A percentile compares a stretch with the other conserved stretches of the same genome.
Conservation (phyloP, 1,140 invertebrate genomes). For the Brachionus paranguensis region DNA sequence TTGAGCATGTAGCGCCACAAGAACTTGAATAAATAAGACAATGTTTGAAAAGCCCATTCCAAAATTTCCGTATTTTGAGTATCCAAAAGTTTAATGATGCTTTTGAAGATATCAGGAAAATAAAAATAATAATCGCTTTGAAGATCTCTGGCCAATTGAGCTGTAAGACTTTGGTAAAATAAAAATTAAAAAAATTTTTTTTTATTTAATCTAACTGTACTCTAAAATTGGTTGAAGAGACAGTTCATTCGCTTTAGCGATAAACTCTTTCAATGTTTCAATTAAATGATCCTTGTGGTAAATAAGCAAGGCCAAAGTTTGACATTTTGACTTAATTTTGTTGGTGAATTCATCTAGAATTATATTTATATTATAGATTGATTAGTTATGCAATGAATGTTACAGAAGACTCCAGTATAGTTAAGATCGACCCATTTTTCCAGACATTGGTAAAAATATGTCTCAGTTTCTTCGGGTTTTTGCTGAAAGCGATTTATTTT, state of each 20-base stretch:
- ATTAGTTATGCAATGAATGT: neutral
- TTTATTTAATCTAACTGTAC: neutral
- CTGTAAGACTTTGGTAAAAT: slow-evolving; percentile 65
- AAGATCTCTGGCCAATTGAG: slow-evolving; percentile 75
- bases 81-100: slow-evolving; percentile 65
- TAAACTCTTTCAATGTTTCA: neutral
- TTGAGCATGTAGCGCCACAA: slow-evolving; percentile 72
- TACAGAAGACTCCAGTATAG: slow-evolving; percentile 70
- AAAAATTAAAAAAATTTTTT: slow-evolving; percentile 1
- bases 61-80: slow-evolving; percentile 72
- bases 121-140: slow-evolving; percentile 76
- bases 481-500: slow-evolving; percentile 61
- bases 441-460: slow-evolving; percentile 72
- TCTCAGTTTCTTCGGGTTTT: slow-evolving; percentile 62
- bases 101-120: slow-evolving; percentile 65
- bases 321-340: slow-evolving; percentile 63
- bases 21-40: slow-evolving; percentile 82
- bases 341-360: slow-evolving; percentile 61
- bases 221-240: neutral
- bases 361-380: slow-evolving; percentile 42
- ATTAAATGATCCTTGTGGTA: slow-evolving; percentile 61
- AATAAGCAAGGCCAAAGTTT: slow-evolving; percentile 72
- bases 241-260: neutral
- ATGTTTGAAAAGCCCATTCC: slow-evolving; percentile 71
- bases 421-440: slow-evolving; percentile 80